Evolutionary conservation across 2,797 vertebrate species (phyloP), one percentile per base, ranked within the genome.

Genomic region (Epinephelus awoara): DNA sequence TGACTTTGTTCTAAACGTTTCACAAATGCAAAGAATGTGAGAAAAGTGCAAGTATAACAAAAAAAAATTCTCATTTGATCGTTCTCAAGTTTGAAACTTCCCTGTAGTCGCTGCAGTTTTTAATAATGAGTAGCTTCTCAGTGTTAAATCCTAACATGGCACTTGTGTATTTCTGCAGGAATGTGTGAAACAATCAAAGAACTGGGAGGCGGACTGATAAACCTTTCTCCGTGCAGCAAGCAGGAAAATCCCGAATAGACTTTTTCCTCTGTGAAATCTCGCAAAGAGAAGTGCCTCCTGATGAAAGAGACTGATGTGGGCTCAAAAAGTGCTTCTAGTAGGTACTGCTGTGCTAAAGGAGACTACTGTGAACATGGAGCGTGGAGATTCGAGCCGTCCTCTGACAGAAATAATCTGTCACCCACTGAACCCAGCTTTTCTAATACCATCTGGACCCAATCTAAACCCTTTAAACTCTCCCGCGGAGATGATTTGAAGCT

Each of bases 121-220:
- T 23, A 25, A 19, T 25, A 49, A 67, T 47, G 23, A 49, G 10
- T 17, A 47, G 54, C 68, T 55, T 59, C 42, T 72, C n/a, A 73
- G 55, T 27, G 21, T 65, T 55, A 27, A 83, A 74, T 84, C 40
- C 81, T 77, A 67, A 83, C 71, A 88, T 93, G 93, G 94, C 95
- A 94, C 93, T 56, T 74, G 61, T 67, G 27, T 62, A 13, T 80
- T 72, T 77, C 77, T 82, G 67, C 62, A 69, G 50, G 38, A 74
- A 84, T 15, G 12, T 49, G 44, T 29, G 54, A 80, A 50, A 27
- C 34, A 67, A 67, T 56, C 46, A 78, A 49, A 65, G 44, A 65
- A 63, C 25, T 29, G 40, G 5, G 51, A 82, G 69, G 50, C 17
- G 72, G 55, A 69, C 18, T 12, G 47, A 63, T 58, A 58, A 74